A percentile compares a stretch with the other conserved stretches of the same genome.
Conservation (phyloP, 2,888 invertebrate genomes). For the Rhagophthalmus giganteus region DNA sequence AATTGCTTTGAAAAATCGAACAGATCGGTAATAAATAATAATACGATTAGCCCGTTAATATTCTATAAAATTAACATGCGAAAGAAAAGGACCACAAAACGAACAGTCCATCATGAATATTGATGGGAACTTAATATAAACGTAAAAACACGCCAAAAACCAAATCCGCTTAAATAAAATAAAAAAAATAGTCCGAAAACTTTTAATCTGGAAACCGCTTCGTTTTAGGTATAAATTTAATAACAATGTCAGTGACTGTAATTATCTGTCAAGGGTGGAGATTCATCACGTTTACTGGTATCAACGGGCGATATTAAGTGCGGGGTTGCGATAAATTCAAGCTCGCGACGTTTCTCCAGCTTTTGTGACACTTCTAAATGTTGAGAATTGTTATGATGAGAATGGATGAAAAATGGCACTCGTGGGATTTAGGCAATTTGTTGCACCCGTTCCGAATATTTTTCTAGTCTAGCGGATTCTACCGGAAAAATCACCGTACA, state of each 20-base stretch:
- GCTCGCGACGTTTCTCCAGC: conserved; percentile 21
- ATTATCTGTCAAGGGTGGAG: conserved; percentile 31
- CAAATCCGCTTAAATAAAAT: not conserved
- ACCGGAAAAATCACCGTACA: no score
- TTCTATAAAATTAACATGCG: conserved; percentile 1
- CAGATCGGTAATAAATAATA: no score
- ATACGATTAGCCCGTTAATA: no score
- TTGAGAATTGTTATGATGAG: conserved; percentile 35
- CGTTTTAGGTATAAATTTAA: conserved; percentile 33
- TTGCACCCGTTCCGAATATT: conserved; percentile 19
- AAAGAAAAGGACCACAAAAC: conserved; percentile 1
- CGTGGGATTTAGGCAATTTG: conserved; percentile 30
- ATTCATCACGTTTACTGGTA: conserved; percentile 30
- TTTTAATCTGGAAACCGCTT: conserved; percentile 12
- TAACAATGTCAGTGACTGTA: conserved; percentile 32
- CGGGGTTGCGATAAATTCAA: conserved; percentile 22
- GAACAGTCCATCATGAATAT: conserved; percentile 13
- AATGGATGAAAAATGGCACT: conserved; percentile 30
- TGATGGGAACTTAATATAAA: conserved; percentile 13
- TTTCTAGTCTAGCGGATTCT: no score
- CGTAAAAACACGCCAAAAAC: conserved; percentile 5
- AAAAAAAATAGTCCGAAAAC: conserved; percentile 8
- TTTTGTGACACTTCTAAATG: conserved; percentile 31
- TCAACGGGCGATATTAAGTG: conserved; percentile 19
- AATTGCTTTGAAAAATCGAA: no score